Evolutionary conservation across 2,888 invertebrate species (phyloP).

Genomic region (Cremastinae sp.): DNA sequence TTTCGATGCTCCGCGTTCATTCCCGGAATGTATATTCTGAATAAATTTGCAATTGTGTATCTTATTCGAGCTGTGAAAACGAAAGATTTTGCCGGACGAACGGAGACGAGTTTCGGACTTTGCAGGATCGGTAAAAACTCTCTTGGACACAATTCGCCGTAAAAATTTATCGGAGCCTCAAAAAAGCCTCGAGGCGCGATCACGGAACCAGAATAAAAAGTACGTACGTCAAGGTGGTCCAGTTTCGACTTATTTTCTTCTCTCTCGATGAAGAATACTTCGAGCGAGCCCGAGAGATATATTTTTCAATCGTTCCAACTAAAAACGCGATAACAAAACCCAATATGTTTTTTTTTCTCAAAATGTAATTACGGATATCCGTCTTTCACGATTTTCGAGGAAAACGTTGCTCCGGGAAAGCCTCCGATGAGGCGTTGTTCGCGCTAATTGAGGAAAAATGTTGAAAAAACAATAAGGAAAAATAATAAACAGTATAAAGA

Average conservation of each 20-base stretch:
- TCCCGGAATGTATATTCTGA: not conserved
- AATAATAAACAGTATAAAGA: too few relatives aligned
- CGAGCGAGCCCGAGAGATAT: too few relatives aligned
- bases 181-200: conserved; percentile 41
- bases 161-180: conserved; percentile 44
- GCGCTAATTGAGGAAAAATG: too few relatives aligned
- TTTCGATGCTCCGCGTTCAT: conserved; percentile 7
- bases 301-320: too few relatives aligned
- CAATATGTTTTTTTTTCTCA: too few relatives aligned
- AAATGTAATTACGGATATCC: too few relatives aligned
- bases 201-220: conserved; percentile 7
- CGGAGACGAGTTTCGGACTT: conserved; percentile 16
- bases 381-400: too few relatives aligned
- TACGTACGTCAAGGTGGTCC: not conserved
- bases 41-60: conserved; percentile 31
- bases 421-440: too few relatives aligned
- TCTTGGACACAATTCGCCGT: conserved; percentile 24
- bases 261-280: not conserved
- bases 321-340: too few relatives aligned
- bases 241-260: not conserved
- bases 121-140: conserved; percentile 14
- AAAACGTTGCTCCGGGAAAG: too few relatives aligned
- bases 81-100: conserved; percentile 19
- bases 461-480: too few relatives aligned
- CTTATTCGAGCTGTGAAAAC: conserved; percentile 16